A percentile compares a stretch with the other conserved stretches of the same genome.
These are phyloP conservation scores for Meteorus colon DNA, from an alignment of 2,888 invertebrate species.

Conservation along the genomic window DNA sequence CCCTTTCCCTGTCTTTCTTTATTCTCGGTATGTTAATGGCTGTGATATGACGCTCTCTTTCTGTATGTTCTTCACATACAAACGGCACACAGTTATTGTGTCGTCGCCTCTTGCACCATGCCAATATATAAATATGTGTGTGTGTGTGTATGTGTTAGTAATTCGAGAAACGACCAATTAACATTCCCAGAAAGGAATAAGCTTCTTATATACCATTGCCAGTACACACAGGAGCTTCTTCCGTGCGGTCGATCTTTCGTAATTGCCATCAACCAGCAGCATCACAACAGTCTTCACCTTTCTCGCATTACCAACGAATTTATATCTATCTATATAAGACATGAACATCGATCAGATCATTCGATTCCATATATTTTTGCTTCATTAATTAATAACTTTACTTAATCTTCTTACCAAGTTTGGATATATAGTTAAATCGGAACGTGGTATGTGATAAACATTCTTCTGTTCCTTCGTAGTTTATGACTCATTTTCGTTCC, in stretches of 20 bases:
- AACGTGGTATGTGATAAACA: too few relatives aligned
- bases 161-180: constrained; percentile 68
- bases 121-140: not conserved
- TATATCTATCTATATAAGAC: not conserved
- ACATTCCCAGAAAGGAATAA: constrained; percentile 64
- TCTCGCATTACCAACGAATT: constrained; percentile 12
- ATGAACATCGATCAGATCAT: constrained; percentile 10
- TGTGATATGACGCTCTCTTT: constrained; percentile 56
- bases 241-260: constrained; percentile 47
- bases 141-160: constrained; percentile 54
- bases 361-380: constrained; percentile 1
- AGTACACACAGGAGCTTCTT: constrained; percentile 27
- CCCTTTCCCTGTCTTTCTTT: constrained; percentile 41
- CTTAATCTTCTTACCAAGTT: constrained; percentile 8
- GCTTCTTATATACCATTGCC: constrained; percentile 48
- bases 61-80: constrained; percentile 36
- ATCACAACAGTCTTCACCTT: constrained; percentile 11
- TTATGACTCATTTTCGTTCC: too few relatives aligned
- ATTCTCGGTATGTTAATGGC: constrained; percentile 65
- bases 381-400: constrained; percentile 8
- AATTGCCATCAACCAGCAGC: constrained; percentile 19
- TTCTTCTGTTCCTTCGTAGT: too few relatives aligned
- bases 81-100: not conserved
- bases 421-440: not conserved
- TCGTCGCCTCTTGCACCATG: constrained; percentile 19